Conservation (phyloP, 2,888 invertebrate species). For the Lymantria dispar region DNA sequence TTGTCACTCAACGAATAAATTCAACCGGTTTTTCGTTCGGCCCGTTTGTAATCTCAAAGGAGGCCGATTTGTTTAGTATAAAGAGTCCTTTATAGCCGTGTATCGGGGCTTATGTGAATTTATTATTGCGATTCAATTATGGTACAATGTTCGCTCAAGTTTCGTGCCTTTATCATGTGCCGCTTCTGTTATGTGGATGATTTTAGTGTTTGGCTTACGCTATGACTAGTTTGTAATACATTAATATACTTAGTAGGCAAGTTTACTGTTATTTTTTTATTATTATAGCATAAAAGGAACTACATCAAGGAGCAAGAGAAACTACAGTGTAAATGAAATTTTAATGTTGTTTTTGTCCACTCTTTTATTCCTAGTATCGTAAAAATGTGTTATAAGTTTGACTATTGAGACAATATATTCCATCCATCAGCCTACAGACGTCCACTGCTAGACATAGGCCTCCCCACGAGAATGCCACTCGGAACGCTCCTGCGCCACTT, state of each 20-base stretch:
- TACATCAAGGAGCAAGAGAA: too few relatives aligned
- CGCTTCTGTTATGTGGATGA: slow-evolving; percentile 20
- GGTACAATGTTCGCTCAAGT: slow-evolving; percentile 65
- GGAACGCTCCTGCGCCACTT: too few relatives aligned
- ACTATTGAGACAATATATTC: too few relatives aligned
- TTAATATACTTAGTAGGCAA: not conserved
- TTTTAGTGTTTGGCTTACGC: slow-evolving; percentile 5
- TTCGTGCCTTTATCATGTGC: slow-evolving; percentile 40
- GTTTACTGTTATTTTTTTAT: too few relatives aligned
- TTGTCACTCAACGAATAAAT: slow-evolving; percentile 64
- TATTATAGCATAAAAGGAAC: too few relatives aligned
- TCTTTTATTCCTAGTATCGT: too few relatives aligned
- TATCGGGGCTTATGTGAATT: slow-evolving; percentile 67
- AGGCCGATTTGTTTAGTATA: slow-evolving; percentile 80
- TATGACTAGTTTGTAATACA: slow-evolving; percentile 1
- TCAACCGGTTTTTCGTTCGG: slow-evolving; percentile 58
- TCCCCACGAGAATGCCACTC: too few relatives aligned
- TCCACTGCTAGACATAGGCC: too few relatives aligned
- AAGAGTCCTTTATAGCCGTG: slow-evolving; percentile 71
- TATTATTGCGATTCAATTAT: slow-evolving; percentile 81
- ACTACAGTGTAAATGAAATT: too few relatives aligned
- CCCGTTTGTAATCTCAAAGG: slow-evolving; percentile 71
- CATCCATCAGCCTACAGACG: too few relatives aligned
- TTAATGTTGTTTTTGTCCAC: too few relatives aligned
- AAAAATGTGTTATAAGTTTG: too few relatives aligned